Conservation (phyloP, 2,113 vertebrate genomes). For the Ceuthmochares aereus region DNA sequence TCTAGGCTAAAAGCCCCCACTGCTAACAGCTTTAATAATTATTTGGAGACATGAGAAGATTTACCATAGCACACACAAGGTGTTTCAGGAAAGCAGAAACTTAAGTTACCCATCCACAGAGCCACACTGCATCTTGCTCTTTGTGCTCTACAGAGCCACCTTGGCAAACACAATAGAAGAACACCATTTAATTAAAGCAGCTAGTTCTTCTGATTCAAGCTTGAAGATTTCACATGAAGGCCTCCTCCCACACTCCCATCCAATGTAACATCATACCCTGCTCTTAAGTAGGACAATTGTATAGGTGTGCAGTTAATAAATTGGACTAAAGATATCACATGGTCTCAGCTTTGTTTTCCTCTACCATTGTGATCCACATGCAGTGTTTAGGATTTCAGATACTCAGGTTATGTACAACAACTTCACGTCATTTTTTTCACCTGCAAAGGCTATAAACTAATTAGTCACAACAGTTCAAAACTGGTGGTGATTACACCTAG, state of each 20-base stretch:
- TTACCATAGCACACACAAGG: neutral
- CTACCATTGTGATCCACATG: neutral
- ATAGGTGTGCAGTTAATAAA: neutral
- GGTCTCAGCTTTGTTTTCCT: neutral
- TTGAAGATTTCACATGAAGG: neutral
- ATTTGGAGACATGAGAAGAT: neutral
- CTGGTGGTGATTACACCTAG: neutral
- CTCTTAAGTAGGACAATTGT: neutral
- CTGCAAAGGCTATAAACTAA: neutral
- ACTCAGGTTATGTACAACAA: neutral
- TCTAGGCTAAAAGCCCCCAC: neutral
- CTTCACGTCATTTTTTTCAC: neutral
- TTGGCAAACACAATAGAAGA: neutral
- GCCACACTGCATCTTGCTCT: neutral
- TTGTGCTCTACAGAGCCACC: neutral
- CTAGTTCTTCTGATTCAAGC: neutral
- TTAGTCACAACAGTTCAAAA: neutral
- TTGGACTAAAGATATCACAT: neutral
- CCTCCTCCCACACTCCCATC: neutral
- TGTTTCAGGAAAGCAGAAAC: neutral
- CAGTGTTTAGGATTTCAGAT: neutral
- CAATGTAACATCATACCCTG: neutral
- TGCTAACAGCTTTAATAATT: neutral
- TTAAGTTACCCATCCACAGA: neutral
- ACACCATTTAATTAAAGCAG: neutral